Conservation (phyloP, 1,140 invertebrate species). For the Augochlora pura region DNA sequence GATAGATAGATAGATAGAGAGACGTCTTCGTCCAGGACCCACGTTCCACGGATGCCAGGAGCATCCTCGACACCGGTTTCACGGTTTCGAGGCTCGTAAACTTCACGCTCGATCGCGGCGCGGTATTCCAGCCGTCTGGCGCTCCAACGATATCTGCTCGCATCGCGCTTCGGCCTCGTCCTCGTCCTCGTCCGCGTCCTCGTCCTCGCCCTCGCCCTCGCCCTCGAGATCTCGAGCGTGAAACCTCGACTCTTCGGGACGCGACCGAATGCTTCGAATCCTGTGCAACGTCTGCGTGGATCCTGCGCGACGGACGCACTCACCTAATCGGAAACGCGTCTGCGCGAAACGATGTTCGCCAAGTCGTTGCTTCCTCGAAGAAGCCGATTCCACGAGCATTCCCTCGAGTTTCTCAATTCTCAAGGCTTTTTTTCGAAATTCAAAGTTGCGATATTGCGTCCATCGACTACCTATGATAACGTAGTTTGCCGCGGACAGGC, state of each 20-base stretch:
- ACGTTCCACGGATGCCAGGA: constrained; percentile 37
- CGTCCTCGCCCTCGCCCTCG: too few species aligned
- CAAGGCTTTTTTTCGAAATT: too few species aligned
- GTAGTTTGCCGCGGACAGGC: too few species aligned
- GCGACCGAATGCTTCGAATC: background rate
- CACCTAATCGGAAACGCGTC: constrained; percentile 3
- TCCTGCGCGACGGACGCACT: constrained; percentile 16
- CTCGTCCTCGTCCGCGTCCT: too few species aligned
- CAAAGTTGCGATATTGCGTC: too few species aligned
- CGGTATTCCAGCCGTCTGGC: constrained; percentile 23
- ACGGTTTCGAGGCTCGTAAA: constrained; percentile 50
- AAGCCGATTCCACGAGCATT: background rate
- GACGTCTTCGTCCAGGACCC: constrained; percentile 36
- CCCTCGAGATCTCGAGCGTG: constrained; percentile 51
- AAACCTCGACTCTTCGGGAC: constrained; percentile 22
- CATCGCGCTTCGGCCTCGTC: constrained; percentile 45
- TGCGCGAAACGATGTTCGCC: constrained; percentile 32
- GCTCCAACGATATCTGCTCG: constrained; percentile 31
- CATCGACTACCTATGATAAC: too few species aligned
- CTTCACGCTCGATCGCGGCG: constrained; percentile 51
- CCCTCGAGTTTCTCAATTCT: too few species aligned
- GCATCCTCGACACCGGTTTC: constrained; percentile 47
- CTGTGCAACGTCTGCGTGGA: constrained; percentile 2
- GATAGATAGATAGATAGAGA: constrained; percentile 42
- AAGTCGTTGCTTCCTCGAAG: constrained; percentile 21